These are phyloP conservation scores for Trachythela sp. DNA, from an alignment of 64 coral and sea anemone genomes.

Conservation along the genomic window DNA sequence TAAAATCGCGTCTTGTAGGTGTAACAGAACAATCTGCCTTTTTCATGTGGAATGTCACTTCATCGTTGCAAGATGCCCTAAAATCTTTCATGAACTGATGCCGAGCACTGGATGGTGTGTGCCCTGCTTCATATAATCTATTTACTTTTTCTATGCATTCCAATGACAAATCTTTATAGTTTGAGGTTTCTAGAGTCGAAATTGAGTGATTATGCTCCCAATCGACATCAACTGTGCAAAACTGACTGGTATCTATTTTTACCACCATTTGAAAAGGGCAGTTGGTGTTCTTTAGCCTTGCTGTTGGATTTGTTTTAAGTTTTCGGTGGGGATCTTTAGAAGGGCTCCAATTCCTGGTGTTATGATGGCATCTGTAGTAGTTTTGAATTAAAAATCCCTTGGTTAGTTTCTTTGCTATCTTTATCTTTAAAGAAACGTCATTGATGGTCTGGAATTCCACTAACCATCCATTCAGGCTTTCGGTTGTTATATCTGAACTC, in stretches of 20 bases:
- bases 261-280: constrained; percentile 30
- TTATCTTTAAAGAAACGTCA: constrained; percentile 45
- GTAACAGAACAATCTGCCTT: constrained; percentile 56
- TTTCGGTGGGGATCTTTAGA: constrained; percentile 46
- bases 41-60: constrained; percentile 51
- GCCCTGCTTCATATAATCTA: constrained; percentile 55
- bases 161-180: not conserved
- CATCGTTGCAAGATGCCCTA: constrained; percentile 44
- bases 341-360: constrained; percentile 57
- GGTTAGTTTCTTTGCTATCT: constrained; percentile 55
- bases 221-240: not conserved
- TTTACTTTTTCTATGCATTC: constrained; percentile 36
- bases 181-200: no score
- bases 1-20: constrained; percentile 42
- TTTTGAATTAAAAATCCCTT: constrained; percentile 47
- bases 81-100: constrained; percentile 55
- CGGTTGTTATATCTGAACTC: constrained; percentile 56
- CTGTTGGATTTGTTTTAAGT: constrained; percentile 44
- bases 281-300: not conserved
- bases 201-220: no score
- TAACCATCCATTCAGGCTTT: constrained; percentile 44
- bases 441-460: constrained; percentile 53
- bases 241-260: not conserved
- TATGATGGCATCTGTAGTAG: constrained; percentile 66
- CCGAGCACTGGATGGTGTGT: constrained; percentile 54